A percentile compares a stretch with the other conserved stretches of the same genome.
Evolutionary conservation across 1,140 invertebrate genomes (phyloP).

Genomic region (Lethocerus indicus): DNA sequence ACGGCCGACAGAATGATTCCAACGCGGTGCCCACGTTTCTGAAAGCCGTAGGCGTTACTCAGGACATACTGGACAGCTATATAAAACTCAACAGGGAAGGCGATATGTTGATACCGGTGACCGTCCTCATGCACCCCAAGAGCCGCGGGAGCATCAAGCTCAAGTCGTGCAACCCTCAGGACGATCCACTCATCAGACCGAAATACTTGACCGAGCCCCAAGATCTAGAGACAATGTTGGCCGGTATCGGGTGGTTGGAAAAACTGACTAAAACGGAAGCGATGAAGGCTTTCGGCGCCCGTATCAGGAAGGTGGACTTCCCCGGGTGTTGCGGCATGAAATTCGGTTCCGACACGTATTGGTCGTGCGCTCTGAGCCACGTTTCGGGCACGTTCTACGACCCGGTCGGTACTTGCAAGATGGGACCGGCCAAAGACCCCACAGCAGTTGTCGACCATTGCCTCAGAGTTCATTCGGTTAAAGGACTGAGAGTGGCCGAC

Average conservation of each 20-base stretch:
- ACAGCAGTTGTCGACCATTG: slow-evolving; percentile 45
- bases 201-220: slow-evolving; percentile 26
- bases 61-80: slow-evolving; percentile 47
- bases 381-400: slow-evolving; percentile 33
- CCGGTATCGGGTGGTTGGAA: slow-evolving; percentile 32
- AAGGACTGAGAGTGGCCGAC: slow-evolving; percentile 54
- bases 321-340: slow-evolving; percentile 10
- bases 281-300: slow-evolving; percentile 30
- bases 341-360: slow-evolving; percentile 24
- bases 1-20: slow-evolving; percentile 32
- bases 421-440: slow-evolving; percentile 45
- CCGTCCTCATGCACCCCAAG: slow-evolving; percentile 27
- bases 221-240: slow-evolving; percentile 19
- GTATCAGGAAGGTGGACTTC: not conserved
- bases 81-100: slow-evolving; percentile 27
- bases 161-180: slow-evolving; percentile 29
- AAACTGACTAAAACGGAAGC: slow-evolving; percentile 33
- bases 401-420: slow-evolving; percentile 56
- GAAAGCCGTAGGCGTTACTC: slow-evolving; percentile 27
- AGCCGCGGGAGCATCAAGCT: slow-evolving; percentile 30
- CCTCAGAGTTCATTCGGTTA: slow-evolving; percentile 44
- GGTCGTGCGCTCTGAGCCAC: slow-evolving; percentile 21
- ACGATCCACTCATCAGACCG: slow-evolving; percentile 38
- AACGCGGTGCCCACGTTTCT: slow-evolving; percentile 30
- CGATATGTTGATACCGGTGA: slow-evolving; percentile 33